phyloP scores from a whole-genome alignment of 2,797 vertebrate genomes.

The Mastacembelus armatus region DNA sequence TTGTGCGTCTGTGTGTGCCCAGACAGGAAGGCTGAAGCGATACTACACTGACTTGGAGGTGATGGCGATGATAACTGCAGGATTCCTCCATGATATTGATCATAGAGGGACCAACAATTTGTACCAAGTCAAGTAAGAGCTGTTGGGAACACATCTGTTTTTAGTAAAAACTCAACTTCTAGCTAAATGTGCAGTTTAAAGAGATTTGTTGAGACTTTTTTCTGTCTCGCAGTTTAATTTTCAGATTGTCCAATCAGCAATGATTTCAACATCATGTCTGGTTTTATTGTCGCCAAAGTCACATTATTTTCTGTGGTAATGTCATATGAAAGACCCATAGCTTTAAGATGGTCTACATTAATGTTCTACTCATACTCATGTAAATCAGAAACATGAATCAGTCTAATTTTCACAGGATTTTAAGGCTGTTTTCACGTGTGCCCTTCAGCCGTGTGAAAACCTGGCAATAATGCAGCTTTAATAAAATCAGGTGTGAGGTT shows the following conservation, averaged over 20 bases:
- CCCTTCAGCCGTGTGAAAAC: not conserved
- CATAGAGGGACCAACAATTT: slow-evolving; percentile 89
- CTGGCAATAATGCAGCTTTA: not conserved
- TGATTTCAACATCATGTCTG: not conserved
- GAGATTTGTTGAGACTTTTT: no score
- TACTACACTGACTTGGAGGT: slow-evolving; percentile 89
- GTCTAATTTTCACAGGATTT: not conserved
- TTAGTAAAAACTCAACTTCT: not conserved
- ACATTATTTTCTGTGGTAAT: not conserved
- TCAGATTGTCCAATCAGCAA: no score
- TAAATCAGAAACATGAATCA: not conserved
- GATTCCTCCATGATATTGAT: slow-evolving; percentile 88
- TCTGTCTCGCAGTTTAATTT: no score
- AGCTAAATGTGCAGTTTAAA: no score
- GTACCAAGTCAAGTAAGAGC: slow-evolving; percentile 88
- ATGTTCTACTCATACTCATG: not conserved
- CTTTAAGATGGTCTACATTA: not conserved
- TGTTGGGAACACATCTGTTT: not conserved
- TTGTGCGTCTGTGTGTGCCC: slow-evolving; percentile 41
- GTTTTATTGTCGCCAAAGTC: not conserved
- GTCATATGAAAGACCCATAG: not conserved
- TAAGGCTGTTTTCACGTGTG: not conserved
- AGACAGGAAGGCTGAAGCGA: slow-evolving; percentile 86
- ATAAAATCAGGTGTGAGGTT: not conserved
- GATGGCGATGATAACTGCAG: slow-evolving; percentile 89